Evolutionary conservation across 1,140 invertebrate species (phyloP), one percentile per base, ranked within the genome.

Genomic region (Meteorus sp.): DNA sequence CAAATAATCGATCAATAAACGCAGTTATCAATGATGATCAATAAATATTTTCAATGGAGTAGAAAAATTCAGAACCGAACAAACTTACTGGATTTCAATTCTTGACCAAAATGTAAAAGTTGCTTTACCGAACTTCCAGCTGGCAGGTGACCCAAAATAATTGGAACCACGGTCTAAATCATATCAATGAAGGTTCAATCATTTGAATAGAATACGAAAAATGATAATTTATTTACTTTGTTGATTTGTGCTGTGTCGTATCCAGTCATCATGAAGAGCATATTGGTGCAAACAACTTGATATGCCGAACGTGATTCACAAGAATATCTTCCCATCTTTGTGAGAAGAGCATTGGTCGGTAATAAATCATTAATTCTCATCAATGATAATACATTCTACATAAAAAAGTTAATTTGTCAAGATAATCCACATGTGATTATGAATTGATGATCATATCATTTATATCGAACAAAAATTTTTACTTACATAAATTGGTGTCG

Each of bases 81-180:
- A 4, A 11, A 39, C 8, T 39, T 73, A 80, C 83, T 81, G 15
- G 82, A 80, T 55, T 76, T 76, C 1, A 84, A 75, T 59, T 82
- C 81, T 71, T 90, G 88, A 0, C 83, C 83, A 64, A 84, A 89
- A 62, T 89, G 88, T 1, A 89, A 74, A 0, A 92, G 73, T 63
- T 91, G 90, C 69, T 86, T 86, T 29, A 85, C 84, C 0, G 91
- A 92, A 1, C 90, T 86, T 1, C 90, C 90, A 1, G 89, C 88
- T 4, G 91, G 91, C 13, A 85, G 82, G 69, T 93, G 89, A 0
- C 84, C 79, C 33, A 89, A 68, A 64, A 92, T 89, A 0, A 89
- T 82, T 3, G 87, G 85, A 4, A 89, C 65, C 3, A 86, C 67
- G 7, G 81, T 81, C 80, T 84, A 60, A 60, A 54, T 56, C 19